Evolutionary conservation across 1,140 invertebrate genomes (phyloP), one percentile per base, ranked within the genome.

Genomic region (Drosophila sulfurigaster): DNA sequence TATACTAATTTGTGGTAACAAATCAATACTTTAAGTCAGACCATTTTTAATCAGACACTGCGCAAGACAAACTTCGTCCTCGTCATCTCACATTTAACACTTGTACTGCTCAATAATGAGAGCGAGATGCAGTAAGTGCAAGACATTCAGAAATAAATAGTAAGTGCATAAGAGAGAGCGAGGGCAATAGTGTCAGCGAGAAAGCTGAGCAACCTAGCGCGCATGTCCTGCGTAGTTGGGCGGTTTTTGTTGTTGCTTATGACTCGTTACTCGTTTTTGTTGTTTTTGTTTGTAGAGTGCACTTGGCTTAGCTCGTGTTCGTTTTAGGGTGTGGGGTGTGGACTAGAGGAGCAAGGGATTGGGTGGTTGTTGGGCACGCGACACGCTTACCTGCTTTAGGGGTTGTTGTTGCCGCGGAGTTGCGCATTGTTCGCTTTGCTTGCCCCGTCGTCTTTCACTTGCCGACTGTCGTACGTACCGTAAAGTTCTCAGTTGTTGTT

Each of bases 391-490:
- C 43, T 62, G 38, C 35, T 46, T 79, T 89, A 90, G 52, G 85
- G 85, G 85, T 89, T 78, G 85, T 65, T 85, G 86, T 89, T 90
- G 85, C 85, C 81, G 68, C 75, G 81, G 79, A 81, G 78, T 90
- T 89, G 85, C 85, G 85, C 85, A 49, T 57, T 88, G 49, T 30
- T n/a, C 30, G 67, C 56, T 51, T 48, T 46, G 56, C 43, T 67
- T 60, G 35, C 56, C n/a, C 43, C 20, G 20, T 56, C 15, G 77
- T 57, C 60, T 52, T 83, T 89, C 83, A 83, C 77, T 89, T 66
- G 83, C 79, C 67, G 59, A 68, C 51, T 7, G 62, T 38, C 69
- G 16, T 46, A 45, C 62, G 52, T 54, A 65, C 48, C 56, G 56
- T 66, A 66, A 76, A 72, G 69, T 72, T 59, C 43, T 63, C 68